Evolutionary conservation across 2,888 invertebrate species (phyloP), one percentile per base, ranked within the genome.

Genomic region (Mimachlamys varia): DNA sequence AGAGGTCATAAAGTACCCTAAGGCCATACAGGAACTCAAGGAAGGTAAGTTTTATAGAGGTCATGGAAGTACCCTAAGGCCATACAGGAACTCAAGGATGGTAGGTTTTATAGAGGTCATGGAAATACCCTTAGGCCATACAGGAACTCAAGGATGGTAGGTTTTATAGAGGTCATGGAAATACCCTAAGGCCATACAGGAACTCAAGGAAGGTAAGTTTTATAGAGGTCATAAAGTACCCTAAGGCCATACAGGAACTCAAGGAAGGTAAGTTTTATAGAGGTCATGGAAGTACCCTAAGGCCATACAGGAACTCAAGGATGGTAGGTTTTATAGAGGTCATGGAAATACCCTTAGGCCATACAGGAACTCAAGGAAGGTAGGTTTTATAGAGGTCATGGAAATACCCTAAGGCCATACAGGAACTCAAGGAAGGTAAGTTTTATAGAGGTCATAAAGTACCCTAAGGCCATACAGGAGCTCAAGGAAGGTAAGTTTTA

Each of bases 261-360:
- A n/a, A n/a, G n/a, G n/a, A n/a, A n/a, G n/a, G n/a, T n/a, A n/a
- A n/a, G n/a, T n/a, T n/a, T n/a, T n/a, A n/a, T n/a, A n/a, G 0
- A n/a, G 22, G 22, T 37, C 15, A 44, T 37, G 22, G 27, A 49
- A 44, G 3, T 44, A n/a, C 93, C 98, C 98, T 0, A 95, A 96
- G 0, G 97, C 98, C 96, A 98, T 98, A 0, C 97, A 98, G 96
- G 97, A 97, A 92, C 97, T 98, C 4, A 98, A 98, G 97, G 97
- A 97, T 93, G 98, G 96, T 96, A 89, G 90, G 90, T 88, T 7
- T 89, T 38, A 49, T 12, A 3, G 0, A 27, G n/a, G 15, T n/a
- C 12, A 38, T 38, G 15, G n/a, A 33, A 0, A 10, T 0, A 44
- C 87, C 44, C 62, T 76, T 13, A 53, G 12, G 53, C 19, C 53